Conservation (phyloP, 2,888 invertebrate genomes). For the Troides helena region DNA sequence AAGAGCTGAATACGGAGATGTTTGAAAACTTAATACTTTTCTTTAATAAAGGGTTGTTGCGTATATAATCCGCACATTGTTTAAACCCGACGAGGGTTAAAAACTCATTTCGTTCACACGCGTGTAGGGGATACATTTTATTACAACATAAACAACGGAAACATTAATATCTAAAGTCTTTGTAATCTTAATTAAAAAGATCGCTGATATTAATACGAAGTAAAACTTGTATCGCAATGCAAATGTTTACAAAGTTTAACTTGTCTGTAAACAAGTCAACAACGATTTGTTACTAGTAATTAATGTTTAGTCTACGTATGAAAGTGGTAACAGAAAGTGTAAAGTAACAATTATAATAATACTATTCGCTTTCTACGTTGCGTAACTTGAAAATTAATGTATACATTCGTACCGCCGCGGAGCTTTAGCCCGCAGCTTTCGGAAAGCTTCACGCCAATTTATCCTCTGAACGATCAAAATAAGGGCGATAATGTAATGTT, state of each 20-base stretch:
- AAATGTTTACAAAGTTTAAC: too few relatives aligned
- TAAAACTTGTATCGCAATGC: too few relatives aligned
- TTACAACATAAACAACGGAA: not conserved
- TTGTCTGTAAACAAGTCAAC: not conserved
- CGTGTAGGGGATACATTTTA: slow-evolving; percentile 6
- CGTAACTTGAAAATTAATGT: slow-evolving; percentile 25
- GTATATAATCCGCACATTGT: too few relatives aligned
- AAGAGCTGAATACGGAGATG: too few relatives aligned
- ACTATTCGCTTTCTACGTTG: slow-evolving; percentile 10
- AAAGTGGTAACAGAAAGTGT: not conserved
- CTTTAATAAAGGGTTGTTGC: too few relatives aligned
- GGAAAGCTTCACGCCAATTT: slow-evolving; percentile 3
- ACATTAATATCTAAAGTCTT: too few relatives aligned
- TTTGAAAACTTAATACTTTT: too few relatives aligned
- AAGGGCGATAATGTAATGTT: slow-evolving; percentile 22
- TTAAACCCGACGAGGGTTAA: slow-evolving; percentile 10
- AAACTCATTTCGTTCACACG: slow-evolving; percentile 10
- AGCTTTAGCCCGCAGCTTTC: too few relatives aligned
- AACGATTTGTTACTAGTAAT: not conserved
- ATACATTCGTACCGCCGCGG: not conserved
- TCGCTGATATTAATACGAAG: too few relatives aligned
- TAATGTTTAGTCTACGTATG: not conserved
- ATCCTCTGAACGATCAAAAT: not conserved
- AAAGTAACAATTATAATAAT: not conserved
- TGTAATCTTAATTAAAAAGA: too few relatives aligned